phyloP scores from a whole-genome alignment of 2,888 invertebrate genomes.

The Ectemnius cavifrons region DNA sequence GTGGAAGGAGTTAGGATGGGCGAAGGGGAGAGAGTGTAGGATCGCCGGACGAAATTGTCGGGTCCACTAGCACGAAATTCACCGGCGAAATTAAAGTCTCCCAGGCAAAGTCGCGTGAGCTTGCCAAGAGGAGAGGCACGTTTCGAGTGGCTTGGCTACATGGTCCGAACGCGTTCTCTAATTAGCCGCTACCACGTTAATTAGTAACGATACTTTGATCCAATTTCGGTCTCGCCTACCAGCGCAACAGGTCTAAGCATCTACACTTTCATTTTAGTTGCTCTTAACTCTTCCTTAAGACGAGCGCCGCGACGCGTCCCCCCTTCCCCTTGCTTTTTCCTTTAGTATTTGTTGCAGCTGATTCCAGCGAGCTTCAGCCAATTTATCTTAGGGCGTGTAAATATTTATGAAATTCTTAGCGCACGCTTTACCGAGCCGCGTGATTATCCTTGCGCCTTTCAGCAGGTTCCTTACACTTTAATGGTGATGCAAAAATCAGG shows the following conservation, averaged over 20 bases:
- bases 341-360: too few relatives aligned
- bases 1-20: too few relatives aligned
- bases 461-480: not conserved
- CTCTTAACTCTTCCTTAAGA: too few relatives aligned
- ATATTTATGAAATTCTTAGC: not conserved
- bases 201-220: slow-evolving; percentile 43
- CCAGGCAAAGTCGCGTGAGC: not conserved
- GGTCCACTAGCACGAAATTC: not conserved
- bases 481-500: not conserved
- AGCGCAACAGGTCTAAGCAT: slow-evolving; percentile 44
- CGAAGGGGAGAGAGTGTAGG: too few relatives aligned
- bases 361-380: not conserved
- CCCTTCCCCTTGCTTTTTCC: too few relatives aligned
- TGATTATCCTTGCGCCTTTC: not conserved
- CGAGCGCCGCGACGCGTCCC: too few relatives aligned
- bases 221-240: not conserved
- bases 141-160: too few relatives aligned
- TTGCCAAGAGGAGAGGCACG: too few relatives aligned
- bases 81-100: not conserved
- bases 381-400: not conserved
- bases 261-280: not conserved
- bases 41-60: not conserved
- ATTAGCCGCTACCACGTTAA: slow-evolving; percentile 33
- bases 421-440: not conserved
- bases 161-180: not conserved